Conservation (phyloP, 2,797 vertebrate genomes). For the Brachyalestes nurse region DNA sequence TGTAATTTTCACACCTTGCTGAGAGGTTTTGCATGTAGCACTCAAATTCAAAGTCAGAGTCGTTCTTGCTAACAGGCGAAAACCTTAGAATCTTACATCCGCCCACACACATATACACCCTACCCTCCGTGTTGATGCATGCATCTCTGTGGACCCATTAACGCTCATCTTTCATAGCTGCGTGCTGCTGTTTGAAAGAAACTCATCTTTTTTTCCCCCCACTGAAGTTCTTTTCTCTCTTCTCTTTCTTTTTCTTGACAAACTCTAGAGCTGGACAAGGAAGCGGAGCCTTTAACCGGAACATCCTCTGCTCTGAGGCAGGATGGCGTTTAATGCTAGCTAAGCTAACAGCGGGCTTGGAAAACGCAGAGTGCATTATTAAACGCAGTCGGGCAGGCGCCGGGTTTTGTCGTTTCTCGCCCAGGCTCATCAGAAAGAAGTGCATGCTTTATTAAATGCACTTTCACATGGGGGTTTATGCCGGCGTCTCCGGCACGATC, state of each 20-base stretch:
- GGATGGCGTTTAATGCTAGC: constrained; percentile 65
- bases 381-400: constrained; percentile 71
- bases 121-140: constrained; percentile 1
- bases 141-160: constrained; percentile 43
- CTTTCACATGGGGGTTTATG: constrained; percentile 69
- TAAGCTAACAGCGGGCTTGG: constrained; percentile 57
- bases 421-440: constrained; percentile 73
- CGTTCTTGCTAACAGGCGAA: constrained; percentile 37
- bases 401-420: constrained; percentile 75
- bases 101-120: constrained; percentile 21
- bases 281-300: constrained; percentile 20
- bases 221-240: not conserved
- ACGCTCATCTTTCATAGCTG: constrained; percentile 26
- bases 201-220: constrained; percentile 17
- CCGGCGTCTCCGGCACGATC: constrained; percentile 73
- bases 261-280: not conserved
- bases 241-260: not conserved
- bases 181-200: constrained; percentile 27
- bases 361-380: constrained; percentile 74
- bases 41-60: constrained; percentile 53
- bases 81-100: constrained; percentile 20
- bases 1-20: constrained; percentile 33
- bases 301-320: constrained; percentile 57
- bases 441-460: constrained; percentile 81
- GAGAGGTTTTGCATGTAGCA: constrained; percentile 56